These are phyloP conservation scores for Darevskia nairensis DNA, from an alignment of 2,797 vertebrate species.

Conservation along the genomic window DNA sequence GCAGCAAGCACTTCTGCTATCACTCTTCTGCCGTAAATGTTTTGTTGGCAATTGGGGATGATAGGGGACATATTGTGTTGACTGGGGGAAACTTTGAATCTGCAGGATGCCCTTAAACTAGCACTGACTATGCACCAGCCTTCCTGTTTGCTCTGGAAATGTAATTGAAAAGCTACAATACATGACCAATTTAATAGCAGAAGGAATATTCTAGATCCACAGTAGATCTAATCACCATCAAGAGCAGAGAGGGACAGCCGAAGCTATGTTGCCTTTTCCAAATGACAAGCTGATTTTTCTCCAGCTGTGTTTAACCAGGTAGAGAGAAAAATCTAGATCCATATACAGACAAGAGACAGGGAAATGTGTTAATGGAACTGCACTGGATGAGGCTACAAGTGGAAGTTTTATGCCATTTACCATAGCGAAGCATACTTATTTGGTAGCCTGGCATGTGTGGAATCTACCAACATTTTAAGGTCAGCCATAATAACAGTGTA, in stretches of 20 bases:
- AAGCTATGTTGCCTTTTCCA: background rate
- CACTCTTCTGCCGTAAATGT: too few relatives aligned
- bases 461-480: constrained; percentile 43
- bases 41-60: too few relatives aligned
- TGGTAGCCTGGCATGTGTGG: constrained; percentile 34
- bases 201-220: background rate
- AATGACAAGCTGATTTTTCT: background rate
- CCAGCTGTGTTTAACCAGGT: background rate
- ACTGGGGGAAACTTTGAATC: too few relatives aligned
- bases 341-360: background rate
- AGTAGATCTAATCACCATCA: background rate
- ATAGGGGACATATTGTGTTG: too few relatives aligned
- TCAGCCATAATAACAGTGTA: constrained; percentile 48
- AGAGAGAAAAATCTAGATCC: background rate
- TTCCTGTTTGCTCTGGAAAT: background rate
- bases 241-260: background rate
- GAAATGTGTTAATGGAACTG: background rate
- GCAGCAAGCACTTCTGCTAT: too few relatives aligned
- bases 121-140: too few relatives aligned
- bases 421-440: background rate
- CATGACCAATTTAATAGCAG: background rate
- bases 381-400: constrained; percentile 54
- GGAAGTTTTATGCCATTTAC: constrained; percentile 22
- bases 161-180: background rate
- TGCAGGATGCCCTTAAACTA: too few relatives aligned